Percentiles rank a stretch among this genome's conserved stretches.
phyloP scores from a whole-genome alignment of 2,888 invertebrate genomes.

The Drosophila prostipennis region DNA sequence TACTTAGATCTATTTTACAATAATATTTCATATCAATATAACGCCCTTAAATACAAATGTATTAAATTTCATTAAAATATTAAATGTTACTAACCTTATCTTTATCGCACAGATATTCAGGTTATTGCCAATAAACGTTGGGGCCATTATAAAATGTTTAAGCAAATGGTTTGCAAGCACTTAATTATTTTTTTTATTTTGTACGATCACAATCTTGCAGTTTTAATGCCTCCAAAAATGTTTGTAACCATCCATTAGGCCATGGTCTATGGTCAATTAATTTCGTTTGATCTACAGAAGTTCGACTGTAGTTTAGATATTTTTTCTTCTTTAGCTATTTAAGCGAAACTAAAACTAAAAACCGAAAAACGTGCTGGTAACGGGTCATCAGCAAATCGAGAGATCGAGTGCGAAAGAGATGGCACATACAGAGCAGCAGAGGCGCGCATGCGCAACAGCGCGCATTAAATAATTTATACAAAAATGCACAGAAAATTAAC shows the following conservation, averaged over 20 bases:
- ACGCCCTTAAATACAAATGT: no score
- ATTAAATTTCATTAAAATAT: no score
- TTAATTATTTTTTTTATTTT: neutral
- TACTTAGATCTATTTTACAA: no score
- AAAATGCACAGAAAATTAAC: slow-evolving; percentile 73
- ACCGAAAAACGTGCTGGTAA: slow-evolving; percentile 50
- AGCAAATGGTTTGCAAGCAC: neutral
- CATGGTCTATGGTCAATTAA: neutral
- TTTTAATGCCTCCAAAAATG: neutral
- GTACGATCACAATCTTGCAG: neutral
- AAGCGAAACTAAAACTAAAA: slow-evolving; percentile 20
- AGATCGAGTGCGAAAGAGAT: slow-evolving; percentile 6
- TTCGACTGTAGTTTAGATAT: slow-evolving; percentile 10
- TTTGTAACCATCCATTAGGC: slow-evolving; percentile 3
- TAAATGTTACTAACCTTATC: neutral
- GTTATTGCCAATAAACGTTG: neutral
- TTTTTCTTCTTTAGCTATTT: slow-evolving; percentile 8
- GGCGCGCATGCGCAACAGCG: slow-evolving; percentile 66
- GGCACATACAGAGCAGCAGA: neutral
- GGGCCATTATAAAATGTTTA: neutral
- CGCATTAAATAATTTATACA: slow-evolving; percentile 76
- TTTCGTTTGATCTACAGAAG: neutral
- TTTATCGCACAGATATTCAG: neutral
- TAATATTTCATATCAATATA: no score
- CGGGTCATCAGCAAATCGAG: slow-evolving; percentile 42